Evolutionary conservation across 2,888 invertebrate species (phyloP).

Genomic region (Lycophotia porphyrea): DNA sequence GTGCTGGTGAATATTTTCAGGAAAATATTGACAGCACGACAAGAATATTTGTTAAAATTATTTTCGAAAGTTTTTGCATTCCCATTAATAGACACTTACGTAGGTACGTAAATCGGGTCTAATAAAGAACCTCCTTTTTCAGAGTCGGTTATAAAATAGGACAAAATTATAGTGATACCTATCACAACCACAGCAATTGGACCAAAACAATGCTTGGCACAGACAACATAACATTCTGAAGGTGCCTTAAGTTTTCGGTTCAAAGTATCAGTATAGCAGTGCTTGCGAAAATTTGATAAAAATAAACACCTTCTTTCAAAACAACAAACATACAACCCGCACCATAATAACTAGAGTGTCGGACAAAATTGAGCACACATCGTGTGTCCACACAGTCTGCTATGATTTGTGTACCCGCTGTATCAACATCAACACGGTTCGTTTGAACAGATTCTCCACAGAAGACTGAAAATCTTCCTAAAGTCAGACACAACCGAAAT

Average conservation of each 20-base stretch:
- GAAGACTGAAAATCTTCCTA: too few species aligned
- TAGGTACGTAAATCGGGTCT: not conserved
- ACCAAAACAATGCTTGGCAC: not conserved
- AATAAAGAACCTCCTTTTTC: not conserved
- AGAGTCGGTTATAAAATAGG: not conserved
- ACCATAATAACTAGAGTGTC: conserved; percentile 21
- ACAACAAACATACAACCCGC: not conserved
- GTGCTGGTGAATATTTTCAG: not conserved
- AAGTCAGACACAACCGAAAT: too few species aligned
- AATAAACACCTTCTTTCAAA: not conserved
- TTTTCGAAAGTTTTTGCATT: not conserved
- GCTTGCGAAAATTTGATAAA: not conserved
- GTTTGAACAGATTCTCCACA: conserved; percentile 77
- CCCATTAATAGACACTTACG: not conserved
- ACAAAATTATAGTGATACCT: not conserved
- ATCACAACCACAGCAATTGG: not conserved
- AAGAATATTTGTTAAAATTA: too few species aligned
- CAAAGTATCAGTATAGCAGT: not conserved
- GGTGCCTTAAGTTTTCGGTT: not conserved
- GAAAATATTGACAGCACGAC: not conserved
- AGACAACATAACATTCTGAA: not conserved
- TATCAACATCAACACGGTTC: conserved; percentile 76
- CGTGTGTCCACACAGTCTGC: conserved; percentile 54
- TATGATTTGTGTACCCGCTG: conserved; percentile 70
- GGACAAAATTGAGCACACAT: conserved; percentile 60